Evolutionary conservation across 2,797 vertebrate genomes (phyloP).

Genomic region (Petrocephalus schoutedeni): DNA sequence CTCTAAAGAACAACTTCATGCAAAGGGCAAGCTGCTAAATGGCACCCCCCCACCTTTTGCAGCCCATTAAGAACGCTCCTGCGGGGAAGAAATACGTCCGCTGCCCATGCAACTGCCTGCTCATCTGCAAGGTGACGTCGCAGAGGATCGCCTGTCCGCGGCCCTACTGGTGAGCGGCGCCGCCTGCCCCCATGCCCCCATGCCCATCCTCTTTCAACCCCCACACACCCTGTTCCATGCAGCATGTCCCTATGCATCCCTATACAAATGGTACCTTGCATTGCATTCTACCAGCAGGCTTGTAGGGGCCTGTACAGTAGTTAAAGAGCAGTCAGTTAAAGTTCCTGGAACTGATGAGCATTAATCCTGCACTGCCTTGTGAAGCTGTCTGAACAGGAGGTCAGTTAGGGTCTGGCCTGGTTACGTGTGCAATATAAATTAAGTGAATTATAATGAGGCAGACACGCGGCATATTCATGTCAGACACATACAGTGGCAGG

Average conservation of each 20-base stretch:
- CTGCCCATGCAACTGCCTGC: conserved; percentile 90
- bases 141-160: conserved; percentile 89
- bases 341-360: too few species aligned
- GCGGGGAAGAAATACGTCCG: conserved; percentile 89
- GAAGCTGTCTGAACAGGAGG: too few species aligned
- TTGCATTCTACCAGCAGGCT: not conserved
- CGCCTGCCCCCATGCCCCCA: not conserved
- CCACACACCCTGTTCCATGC: not conserved
- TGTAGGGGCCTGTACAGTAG: not conserved
- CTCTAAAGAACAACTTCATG: not conserved
- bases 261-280: not conserved
- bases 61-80: conserved; percentile 92
- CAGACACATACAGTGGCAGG: too few species aligned
- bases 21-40: not conserved
- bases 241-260: not conserved
- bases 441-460: too few species aligned
- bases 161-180: conserved; percentile 76
- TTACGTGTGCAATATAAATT: too few species aligned
- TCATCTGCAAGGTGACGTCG: conserved; percentile 92
- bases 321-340: not conserved
- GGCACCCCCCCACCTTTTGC: conserved; percentile 40
- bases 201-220: not conserved
- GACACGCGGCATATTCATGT: not conserved
- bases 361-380: too few species aligned
- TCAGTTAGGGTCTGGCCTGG: too few species aligned